Conservation (phyloP, 2,797 vertebrate genomes). For the Discoglossus pictus region DNA sequence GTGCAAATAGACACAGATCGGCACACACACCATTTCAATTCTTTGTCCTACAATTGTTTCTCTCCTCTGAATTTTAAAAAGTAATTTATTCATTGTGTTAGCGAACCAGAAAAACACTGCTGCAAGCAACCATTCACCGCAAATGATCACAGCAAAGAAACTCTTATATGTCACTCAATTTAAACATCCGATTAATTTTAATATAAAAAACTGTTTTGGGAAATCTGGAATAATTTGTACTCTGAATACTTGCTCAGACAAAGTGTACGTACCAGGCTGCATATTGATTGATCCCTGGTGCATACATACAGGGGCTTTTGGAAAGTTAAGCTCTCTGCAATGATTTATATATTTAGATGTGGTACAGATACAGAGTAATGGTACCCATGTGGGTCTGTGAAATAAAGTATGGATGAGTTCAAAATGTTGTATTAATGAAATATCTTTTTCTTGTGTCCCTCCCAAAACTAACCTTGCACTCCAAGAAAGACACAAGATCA, state of each 20-base stretch:
- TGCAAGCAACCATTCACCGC: constrained; percentile 25
- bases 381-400: no score
- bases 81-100: background rate
- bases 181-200: constrained; percentile 38
- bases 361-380: no score
- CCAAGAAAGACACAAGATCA: no score
- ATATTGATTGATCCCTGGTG: background rate
- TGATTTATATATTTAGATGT: constrained; percentile 7
- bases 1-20: constrained; percentile 23
- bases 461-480: no score
- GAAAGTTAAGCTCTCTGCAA: constrained; percentile 11
- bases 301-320: background rate
- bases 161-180: background rate
- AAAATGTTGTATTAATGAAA: no score
- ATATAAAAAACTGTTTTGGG: constrained; percentile 33
- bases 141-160: constrained; percentile 28
- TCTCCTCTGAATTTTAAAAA: constrained; percentile 25
- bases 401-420: no score
- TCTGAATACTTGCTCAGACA: constrained; percentile 15
- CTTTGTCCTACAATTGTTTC: constrained; percentile 4
- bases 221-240: constrained; percentile 32
- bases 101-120: background rate
- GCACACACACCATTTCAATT: constrained; percentile 9
- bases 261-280: background rate
- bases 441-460: no score